Evolutionary conservation across 2,888 invertebrate genomes (phyloP).

Genomic region (Apamea crenata): DNA sequence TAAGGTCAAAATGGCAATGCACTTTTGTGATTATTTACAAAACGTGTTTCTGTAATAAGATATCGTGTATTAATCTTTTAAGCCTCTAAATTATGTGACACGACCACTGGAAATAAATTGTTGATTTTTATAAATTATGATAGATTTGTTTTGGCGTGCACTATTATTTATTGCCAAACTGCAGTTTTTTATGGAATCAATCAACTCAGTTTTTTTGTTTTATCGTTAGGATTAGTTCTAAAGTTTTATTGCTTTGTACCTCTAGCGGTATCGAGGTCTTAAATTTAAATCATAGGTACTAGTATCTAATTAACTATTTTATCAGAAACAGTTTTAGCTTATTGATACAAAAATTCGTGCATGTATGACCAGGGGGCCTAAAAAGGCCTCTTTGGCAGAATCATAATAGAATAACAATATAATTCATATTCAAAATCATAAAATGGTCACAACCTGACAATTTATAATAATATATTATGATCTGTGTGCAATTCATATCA

Average conservation of each 20-base stretch:
- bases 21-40: slow-evolving; percentile 52
- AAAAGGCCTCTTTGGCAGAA: too few species aligned
- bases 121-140: slow-evolving; percentile 43
- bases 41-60: slow-evolving; percentile 54
- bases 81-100: slow-evolving; percentile 57
- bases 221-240: neutral
- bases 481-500: too few species aligned
- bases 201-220: neutral
- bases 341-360: too few species aligned
- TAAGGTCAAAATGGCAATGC: slow-evolving; percentile 57
- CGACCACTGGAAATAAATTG: slow-evolving; percentile 49
- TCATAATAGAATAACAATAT: too few species aligned
- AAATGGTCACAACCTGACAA: too few species aligned
- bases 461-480: too few species aligned
- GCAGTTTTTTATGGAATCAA: slow-evolving; percentile 31
- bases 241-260: slow-evolving; percentile 1
- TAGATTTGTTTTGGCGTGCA: slow-evolving; percentile 16
- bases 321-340: too few species aligned
- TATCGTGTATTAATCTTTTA: slow-evolving; percentile 51
- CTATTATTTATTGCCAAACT: slow-evolving; percentile 16
- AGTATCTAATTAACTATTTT: neutral
- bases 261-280: slow-evolving; percentile 5
- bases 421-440: too few species aligned
- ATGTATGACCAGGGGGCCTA: too few species aligned
- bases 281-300: neutral